phyloP scores from a whole-genome alignment of 2,888 invertebrate species.

The Hoplodrina blanda region DNA sequence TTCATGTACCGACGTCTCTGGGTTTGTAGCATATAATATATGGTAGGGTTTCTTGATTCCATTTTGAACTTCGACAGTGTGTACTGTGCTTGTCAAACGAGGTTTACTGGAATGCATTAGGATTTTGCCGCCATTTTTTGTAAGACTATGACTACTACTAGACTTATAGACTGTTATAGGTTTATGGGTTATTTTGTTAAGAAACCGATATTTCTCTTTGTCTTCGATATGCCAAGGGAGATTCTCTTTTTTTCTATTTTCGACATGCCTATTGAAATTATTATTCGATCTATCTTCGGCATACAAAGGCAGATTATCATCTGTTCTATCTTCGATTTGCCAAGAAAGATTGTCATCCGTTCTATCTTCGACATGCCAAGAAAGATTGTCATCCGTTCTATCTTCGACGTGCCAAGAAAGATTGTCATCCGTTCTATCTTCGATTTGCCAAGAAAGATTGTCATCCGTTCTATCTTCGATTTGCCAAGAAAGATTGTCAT shows the following conservation, averaged over 20 bases:
- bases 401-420: not conserved
- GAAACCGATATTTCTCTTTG: not conserved
- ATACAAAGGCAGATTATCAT: not conserved
- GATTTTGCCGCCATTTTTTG: not conserved
- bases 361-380: constrained; percentile 2
- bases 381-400: not conserved
- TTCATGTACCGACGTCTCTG: not conserved
- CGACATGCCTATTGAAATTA: not conserved
- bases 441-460: not conserved
- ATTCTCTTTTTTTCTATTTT: not conserved
- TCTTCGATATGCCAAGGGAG: not conserved
- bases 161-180: not conserved
- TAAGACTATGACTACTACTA: not conserved
- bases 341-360: not conserved
- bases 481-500: not conserved
- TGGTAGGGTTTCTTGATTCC: constrained; percentile 13
- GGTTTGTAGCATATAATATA: constrained; percentile 30
- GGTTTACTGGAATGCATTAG: not conserved
- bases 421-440: not conserved
- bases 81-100: not conserved
- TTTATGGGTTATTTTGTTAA: not conserved
- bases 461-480: not conserved
- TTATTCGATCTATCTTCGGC: not conserved
- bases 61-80: not conserved
- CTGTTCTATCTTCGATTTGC: not conserved